Evolutionary conservation across 2,888 invertebrate species (phyloP).

Genomic region (Eristalis arbustorum): DNA sequence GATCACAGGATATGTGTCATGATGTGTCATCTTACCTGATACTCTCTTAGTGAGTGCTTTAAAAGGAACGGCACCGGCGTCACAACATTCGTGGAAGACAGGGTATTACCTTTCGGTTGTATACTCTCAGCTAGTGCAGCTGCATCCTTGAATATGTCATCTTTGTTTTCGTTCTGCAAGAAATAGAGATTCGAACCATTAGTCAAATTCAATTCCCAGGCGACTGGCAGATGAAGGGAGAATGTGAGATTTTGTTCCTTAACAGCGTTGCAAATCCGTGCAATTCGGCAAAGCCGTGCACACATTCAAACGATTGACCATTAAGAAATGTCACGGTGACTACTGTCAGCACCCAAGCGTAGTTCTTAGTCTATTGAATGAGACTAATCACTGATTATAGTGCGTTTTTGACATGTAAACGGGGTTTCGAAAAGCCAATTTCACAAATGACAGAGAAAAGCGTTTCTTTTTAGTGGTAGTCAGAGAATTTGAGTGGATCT

Average conservation of each 20-base stretch:
- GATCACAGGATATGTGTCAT: too few species aligned
- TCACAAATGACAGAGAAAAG: too few species aligned
- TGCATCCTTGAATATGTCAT: constrained; percentile 93
- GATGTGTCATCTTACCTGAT: constrained; percentile 81
- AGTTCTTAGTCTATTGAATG: constrained; percentile 76
- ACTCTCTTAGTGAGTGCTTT: constrained; percentile 94
- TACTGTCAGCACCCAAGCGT: constrained; percentile 78
- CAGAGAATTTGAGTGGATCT: too few species aligned
- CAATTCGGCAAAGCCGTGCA: neutral
- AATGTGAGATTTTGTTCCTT: constrained; percentile 31
- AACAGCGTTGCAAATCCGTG: constrained; percentile 61
- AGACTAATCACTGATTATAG: constrained; percentile 77
- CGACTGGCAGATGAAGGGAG: neutral
- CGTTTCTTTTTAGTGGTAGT: too few species aligned
- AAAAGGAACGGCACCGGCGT: constrained; percentile 96
- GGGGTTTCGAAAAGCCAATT: neutral
- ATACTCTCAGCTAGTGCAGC: constrained; percentile 97
- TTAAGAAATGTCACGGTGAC: constrained; percentile 51
- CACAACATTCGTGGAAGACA: constrained; percentile 95
- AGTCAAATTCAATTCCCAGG: neutral
- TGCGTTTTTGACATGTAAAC: constrained; percentile 48
- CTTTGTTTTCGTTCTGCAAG: constrained; percentile 79
- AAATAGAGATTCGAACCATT: neutral
- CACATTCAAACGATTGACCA: constrained; percentile 55
- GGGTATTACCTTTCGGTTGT: constrained; percentile 98